Conservation (phyloP, 2,797 vertebrate species). For the Fistularia commersonii region DNA sequence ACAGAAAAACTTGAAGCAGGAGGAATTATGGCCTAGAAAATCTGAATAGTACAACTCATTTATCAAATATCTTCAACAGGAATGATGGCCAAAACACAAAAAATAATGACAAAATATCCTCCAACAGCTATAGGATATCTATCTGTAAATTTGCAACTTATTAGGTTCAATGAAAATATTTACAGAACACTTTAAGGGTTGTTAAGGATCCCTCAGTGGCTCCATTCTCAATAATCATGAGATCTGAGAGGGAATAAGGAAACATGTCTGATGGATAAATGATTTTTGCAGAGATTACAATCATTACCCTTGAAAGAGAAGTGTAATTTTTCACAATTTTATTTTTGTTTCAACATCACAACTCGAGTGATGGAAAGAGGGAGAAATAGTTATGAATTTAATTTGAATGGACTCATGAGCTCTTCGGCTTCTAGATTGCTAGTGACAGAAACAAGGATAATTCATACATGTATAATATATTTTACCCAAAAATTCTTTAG, state of each 20-base stretch:
- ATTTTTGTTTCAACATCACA: background rate
- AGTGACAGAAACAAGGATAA: too few relatives aligned
- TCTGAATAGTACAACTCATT: too few relatives aligned
- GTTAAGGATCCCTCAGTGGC: slow-evolving; percentile 10
- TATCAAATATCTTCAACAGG: too few relatives aligned
- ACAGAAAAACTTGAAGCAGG: too few relatives aligned
- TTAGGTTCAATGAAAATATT: background rate
- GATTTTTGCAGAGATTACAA: background rate
- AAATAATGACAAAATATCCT: slow-evolving; percentile 4
- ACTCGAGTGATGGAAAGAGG: too few relatives aligned
- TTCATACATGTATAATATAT: too few relatives aligned
- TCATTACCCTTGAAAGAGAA: background rate
- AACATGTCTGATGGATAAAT: slow-evolving; percentile 9
- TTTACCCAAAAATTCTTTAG: too few relatives aligned
- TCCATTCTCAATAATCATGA: background rate
- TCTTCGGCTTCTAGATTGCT: too few relatives aligned
- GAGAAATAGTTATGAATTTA: too few relatives aligned
- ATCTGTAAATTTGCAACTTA: too few relatives aligned
- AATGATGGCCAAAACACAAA: slow-evolving; percentile 8
- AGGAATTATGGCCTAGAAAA: too few relatives aligned
- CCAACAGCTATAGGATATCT: background rate
- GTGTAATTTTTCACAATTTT: slow-evolving; percentile 1
- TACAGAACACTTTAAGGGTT: slow-evolving; percentile 10
- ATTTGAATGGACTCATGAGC: too few relatives aligned
- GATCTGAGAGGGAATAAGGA: slow-evolving; percentile 8